These are phyloP conservation scores for Seira ritae DNA, from an alignment of 2,888 invertebrate genomes.

Conservation along the genomic window DNA sequence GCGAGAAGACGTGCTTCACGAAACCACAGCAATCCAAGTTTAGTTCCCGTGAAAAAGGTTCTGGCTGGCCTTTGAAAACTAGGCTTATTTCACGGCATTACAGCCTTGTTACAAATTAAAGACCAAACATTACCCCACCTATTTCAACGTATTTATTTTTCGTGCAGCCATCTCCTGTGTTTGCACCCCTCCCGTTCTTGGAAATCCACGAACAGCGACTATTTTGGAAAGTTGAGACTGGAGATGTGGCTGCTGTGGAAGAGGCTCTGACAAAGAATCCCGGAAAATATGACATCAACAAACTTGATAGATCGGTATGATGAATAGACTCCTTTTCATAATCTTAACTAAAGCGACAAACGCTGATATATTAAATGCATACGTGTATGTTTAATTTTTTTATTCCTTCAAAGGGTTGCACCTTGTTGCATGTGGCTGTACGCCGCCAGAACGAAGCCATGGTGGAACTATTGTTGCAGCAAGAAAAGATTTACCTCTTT, in stretches of 20 bases:
- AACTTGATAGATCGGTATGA: slow-evolving; percentile 30
- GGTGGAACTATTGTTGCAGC: slow-evolving; percentile 47
- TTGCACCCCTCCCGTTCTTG: slow-evolving; percentile 36
- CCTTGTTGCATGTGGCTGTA: slow-evolving; percentile 62
- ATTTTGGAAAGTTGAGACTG: slow-evolving; percentile 41
- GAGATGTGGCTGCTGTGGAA: slow-evolving; percentile 18
- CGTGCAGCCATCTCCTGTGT: slow-evolving; percentile 20
- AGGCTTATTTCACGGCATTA: too few relatives aligned
- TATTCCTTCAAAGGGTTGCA: slow-evolving; percentile 66
- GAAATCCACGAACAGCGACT: slow-evolving; percentile 31
- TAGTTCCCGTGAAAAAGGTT: too few relatives aligned
- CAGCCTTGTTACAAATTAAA: too few relatives aligned
- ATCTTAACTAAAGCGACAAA: too few relatives aligned
- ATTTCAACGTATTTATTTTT: too few relatives aligned
- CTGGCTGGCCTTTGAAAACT: too few relatives aligned
- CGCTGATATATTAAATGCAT: too few relatives aligned
- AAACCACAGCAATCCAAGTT: too few relatives aligned
- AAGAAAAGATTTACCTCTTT: slow-evolving; percentile 35
- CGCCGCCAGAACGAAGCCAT: slow-evolving; percentile 63
- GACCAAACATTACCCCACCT: too few relatives aligned
- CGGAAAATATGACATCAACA: slow-evolving; percentile 42
- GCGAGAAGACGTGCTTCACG: too few relatives aligned
- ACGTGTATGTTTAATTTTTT: too few relatives aligned
- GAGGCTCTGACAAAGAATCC: not conserved
- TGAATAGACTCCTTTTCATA: too few relatives aligned